Percentiles rank a stretch among this genome's conserved stretches.
Evolutionary conservation across 2,797 vertebrate species (phyloP).

Genomic region (Botia kubotai): DNA sequence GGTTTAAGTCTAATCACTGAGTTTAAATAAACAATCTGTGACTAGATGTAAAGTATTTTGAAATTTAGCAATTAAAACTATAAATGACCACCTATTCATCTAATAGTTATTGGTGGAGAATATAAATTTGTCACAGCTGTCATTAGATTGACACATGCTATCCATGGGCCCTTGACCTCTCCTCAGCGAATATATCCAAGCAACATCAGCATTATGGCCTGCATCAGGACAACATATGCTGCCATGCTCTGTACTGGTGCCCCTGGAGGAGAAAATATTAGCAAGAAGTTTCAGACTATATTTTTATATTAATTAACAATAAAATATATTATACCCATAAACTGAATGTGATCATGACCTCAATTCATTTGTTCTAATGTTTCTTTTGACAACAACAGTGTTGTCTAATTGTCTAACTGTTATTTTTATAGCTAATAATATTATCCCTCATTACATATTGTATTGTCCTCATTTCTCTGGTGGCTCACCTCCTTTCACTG

Average conservation of each 20-base stretch:
- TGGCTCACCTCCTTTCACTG: conserved; percentile 49
- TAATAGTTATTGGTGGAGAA: neutral
- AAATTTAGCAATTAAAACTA: neutral
- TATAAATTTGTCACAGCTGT: neutral
- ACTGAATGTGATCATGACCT: no score
- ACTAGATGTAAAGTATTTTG: neutral
- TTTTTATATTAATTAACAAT: no score
- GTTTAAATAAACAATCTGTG: neutral
- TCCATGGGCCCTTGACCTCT: conserved; percentile 28
- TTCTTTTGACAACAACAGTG: neutral
- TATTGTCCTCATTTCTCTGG: neutral
- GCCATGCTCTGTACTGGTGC: conserved; percentile 64
- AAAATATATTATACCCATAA: no score
- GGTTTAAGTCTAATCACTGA: neutral
- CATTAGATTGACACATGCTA: conserved; percentile 16
- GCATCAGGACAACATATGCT: conserved; percentile 64
- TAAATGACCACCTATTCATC: neutral
- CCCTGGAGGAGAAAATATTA: conserved; percentile 58
- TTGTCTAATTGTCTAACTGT: neutral
- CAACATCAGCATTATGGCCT: conserved; percentile 68
- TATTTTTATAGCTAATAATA: neutral
- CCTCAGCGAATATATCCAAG: conserved; percentile 67
- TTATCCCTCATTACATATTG: no score
- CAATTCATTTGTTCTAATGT: neutral
- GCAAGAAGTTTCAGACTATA: no score